Evolutionary conservation across 2,797 vertebrate genomes (phyloP), one percentile per base, ranked within the genome.

Genomic region (Trematomus bernacchii): DNA sequence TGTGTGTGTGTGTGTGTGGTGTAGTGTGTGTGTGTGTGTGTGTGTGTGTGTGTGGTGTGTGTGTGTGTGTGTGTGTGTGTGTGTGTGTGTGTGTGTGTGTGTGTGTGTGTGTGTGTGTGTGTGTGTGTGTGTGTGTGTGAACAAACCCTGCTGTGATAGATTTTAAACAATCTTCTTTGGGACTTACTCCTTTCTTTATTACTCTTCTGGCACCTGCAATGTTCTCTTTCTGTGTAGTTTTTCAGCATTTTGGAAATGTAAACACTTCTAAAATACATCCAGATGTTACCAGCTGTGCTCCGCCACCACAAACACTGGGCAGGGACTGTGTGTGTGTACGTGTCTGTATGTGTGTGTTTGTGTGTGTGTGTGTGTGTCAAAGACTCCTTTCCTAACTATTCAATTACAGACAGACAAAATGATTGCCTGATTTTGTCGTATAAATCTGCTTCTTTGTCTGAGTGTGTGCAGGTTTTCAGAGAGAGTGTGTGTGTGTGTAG

Each of bases 221-320:
- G 91, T 93, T 95, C 62, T 79, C 75, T 84, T 76, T 82, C 78
- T 88, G 75, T 86, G 75, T 83, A 87, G 87, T 93, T 94, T 94
- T 94, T 94, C 91, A 91, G 89, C 87, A 91, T 94, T 95, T 93
- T 95, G 93, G 93, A 95, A 95, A 96, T 93, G 91, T 95, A 95
- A 95, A 95, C 95, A 95, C 83, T 80, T 89, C 88, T 89, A 94
- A 95, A 95, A 94, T 89, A 93, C 93, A 95, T 95, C 95, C 95
- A 96, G 95, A 96, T 95, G 95, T 95, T 93, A 93, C 93, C 94
- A 95, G 94, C 91, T 94, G 93, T 91, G 86, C 86, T 80, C 82
- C 81, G 76, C 91, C 91, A 91, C 94, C 93, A 90, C 93, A 93
- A 90, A 94, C 89, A 93, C 90, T 84, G 84, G 85, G 86, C 86